phyloP scores from a whole-genome alignment of 2,797 vertebrate species.

The Periophthalmus magnuspinnatus region DNA sequence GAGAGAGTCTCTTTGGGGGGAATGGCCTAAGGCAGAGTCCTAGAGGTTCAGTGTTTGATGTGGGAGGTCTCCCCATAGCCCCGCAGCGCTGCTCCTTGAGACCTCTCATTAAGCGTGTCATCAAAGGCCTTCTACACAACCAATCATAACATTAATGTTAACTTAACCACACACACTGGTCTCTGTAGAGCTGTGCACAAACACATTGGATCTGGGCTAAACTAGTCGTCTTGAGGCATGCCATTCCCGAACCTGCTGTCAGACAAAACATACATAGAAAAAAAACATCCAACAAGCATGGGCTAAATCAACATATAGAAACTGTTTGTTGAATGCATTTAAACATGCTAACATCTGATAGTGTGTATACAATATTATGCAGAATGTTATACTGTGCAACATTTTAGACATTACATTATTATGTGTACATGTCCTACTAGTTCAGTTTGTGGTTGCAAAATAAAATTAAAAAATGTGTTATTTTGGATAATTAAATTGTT shows the following conservation, averaged over 20 bases:
- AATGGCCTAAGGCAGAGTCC: slow-evolving; percentile 10
- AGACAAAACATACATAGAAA: slow-evolving; percentile 41
- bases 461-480: background rate
- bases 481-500: background rate
- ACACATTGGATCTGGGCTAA: slow-evolving; percentile 87
- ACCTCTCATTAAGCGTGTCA: slow-evolving; percentile 83
- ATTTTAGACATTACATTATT: background rate
- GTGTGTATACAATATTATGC: no score
- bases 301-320: background rate
- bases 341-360: background rate
- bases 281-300: background rate
- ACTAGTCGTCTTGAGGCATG: slow-evolving; percentile 76
- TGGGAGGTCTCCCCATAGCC: slow-evolving; percentile 91
- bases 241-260: slow-evolving; percentile 61
- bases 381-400: background rate
- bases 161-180: slow-evolving; percentile 90
- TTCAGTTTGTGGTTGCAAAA: background rate
- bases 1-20: slow-evolving; percentile 13
- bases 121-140: slow-evolving; percentile 83
- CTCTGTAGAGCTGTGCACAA: slow-evolving; percentile 87
- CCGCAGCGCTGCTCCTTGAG: slow-evolving; percentile 87
- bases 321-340: background rate
- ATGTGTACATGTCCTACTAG: background rate
- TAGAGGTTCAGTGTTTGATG: slow-evolving; percentile 85
- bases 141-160: slow-evolving; percentile 97